Base-by-base conservation (phyloP, 2,888 invertebrate species). In the Catocala fraxini region DNA sequence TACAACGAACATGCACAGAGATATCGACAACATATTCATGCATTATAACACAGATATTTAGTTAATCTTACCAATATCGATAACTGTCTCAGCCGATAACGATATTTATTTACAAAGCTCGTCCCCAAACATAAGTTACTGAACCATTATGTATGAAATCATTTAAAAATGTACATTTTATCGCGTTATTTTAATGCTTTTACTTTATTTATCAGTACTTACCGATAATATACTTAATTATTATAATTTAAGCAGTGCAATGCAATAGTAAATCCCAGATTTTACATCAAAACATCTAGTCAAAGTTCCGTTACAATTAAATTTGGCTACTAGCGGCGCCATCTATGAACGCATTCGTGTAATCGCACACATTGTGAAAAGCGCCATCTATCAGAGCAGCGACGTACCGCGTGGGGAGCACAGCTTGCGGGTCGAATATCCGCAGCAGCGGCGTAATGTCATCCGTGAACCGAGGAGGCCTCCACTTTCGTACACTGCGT, bases 401-500 rank as follows among this genome's bases (percentile, higher is more conserved):
- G 88, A 93, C 94, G 87, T 94, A 94, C 94, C 94, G 94, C 89
- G 81, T 73, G 72, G 93, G 92, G 65, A 91, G 93, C 78, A 95
- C 95, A 83, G 96, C 95, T 84, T 95, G 94, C 77, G 96, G 97
- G 96, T 96, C 97, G 95, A 96, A 97, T 92, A 97, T 95, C 90
- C 96, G 95, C 93, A 96, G 95, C 90, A 97, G 94, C 92, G 96
- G 96, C 85, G 96, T 96, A 88, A 97, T 97, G 94, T 97, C 97
- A 84, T 96, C 96, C 81, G 96, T 96, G 95, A 97, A 96, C 92
- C 97, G 95, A 79, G 97, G 97, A 86, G 97, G 97, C 83, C 97
- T 96, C 97, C 97, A 97, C 92, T 97, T 96, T 94, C 97, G 96
- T 89, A 95, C 95, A 92, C 97, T 97, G 93, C 81, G 82, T 89